phyloP scores from a whole-genome alignment of 2,888 invertebrate species.

The Brachyopa scutellaris region DNA sequence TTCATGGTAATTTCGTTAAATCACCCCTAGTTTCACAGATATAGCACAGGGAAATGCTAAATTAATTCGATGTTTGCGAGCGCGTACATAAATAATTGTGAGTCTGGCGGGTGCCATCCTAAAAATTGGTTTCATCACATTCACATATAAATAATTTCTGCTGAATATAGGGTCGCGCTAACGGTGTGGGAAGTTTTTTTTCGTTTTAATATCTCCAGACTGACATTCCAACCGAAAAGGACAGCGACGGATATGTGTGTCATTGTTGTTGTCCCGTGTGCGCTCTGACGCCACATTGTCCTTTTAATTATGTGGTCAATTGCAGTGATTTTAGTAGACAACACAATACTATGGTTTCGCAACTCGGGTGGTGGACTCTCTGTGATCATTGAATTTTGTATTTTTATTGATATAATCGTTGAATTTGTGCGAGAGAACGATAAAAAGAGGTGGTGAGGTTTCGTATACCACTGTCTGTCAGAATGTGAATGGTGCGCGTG shows the following conservation, averaged over 20 bases:
- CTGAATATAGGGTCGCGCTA: conserved; percentile 26
- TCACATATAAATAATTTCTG: conserved; percentile 58
- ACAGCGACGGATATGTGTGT: neutral
- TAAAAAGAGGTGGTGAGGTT: conserved; percentile 5
- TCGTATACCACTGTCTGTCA: conserved; percentile 3
- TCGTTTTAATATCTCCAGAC: conserved; percentile 10
- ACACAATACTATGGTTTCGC: conserved; percentile 46
- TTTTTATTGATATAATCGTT: conserved; percentile 25
- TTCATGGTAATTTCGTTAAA: conserved; percentile 42
- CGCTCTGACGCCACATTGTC: conserved; percentile 65
- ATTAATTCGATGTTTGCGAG: conserved; percentile 39
- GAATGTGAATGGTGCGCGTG: conserved; percentile 18
- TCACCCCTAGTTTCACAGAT: conserved; percentile 18
- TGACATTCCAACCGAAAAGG: conserved; percentile 18
- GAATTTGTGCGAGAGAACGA: conserved; percentile 18
- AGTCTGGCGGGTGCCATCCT: neutral
- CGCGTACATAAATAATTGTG: conserved; percentile 36
- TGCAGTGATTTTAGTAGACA: conserved; percentile 71
- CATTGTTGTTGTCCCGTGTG: conserved; percentile 13
- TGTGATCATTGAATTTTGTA: conserved; percentile 50
- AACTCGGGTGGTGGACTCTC: conserved; percentile 20
- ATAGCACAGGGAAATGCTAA: conserved; percentile 24
- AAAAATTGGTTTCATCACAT: conserved; percentile 46
- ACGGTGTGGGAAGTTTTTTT: conserved; percentile 11
- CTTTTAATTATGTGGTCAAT: conserved; percentile 74